Evolutionary conservation across 2,113 vertebrate species (phyloP), one percentile per base, ranked within the genome.

Genomic region (Petroica traversi): DNA sequence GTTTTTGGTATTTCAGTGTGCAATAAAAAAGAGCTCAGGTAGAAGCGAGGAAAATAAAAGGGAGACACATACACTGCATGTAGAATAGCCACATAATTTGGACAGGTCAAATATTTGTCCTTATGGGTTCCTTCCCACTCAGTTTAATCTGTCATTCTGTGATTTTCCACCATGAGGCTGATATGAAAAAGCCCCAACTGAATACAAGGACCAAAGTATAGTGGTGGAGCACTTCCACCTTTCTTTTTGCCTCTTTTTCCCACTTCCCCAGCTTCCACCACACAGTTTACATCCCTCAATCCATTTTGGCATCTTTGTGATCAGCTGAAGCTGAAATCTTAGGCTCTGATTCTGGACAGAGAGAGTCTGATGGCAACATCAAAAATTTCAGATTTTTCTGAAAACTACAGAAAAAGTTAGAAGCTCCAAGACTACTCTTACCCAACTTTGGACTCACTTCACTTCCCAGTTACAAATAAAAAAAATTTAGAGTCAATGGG

Each of bases 21-120:
- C 11, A 76, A 68, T 22, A 28, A 68, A 64, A 69, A 79, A 52
- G 4, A 38, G 5, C 29, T 88, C 43, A 64, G 26, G 15, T 22
- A 72, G 22, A 52, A 88, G 24, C 73, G 45, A 48, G 19, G 20
- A 40, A 36, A 38, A 34, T 14, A n/a, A 43, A 71, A 80, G 22
- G 5, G 5, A 28, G 14, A 23, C 2, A 11, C 4, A 6, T 10
- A 38, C 5, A 12, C 14, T 71, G 6, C 10, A 20, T 4, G 2
- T 31, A 48, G 41, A 85, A 45, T 14, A 25, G 31, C 12, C 24
- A 24, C 4, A 4, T 19, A 64, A 40, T 46, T 25, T 38, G 41
- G 38, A 76, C 31, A 34, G 19, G 12, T 55, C 33, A 48, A 85
- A 83, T 26, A 31, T 40, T 59, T 68, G 18, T 52, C 45, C 14